Evolutionary conservation across 23 tunicate genomes (phyloP).

Genomic region (Halocynthia aurantium): DNA sequence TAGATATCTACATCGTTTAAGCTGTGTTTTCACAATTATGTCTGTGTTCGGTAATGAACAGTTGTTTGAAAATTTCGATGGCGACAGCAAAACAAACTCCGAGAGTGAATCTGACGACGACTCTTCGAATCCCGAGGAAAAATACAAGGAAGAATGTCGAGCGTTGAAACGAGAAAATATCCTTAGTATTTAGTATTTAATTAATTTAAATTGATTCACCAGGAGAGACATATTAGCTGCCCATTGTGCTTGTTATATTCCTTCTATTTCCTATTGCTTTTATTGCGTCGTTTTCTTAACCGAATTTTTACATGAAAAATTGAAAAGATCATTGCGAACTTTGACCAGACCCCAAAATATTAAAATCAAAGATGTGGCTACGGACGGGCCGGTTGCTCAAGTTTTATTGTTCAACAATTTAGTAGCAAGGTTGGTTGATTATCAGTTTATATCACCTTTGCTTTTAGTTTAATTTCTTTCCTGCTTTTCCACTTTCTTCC

Average conservation of each 20-base stretch:
- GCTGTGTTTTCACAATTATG: neutral
- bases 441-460: neutral
- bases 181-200: slow-evolving; percentile 3
- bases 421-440: slow-evolving; percentile 12
- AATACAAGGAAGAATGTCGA: slow-evolving; percentile 6
- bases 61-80: slow-evolving; percentile 21
- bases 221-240: neutral
- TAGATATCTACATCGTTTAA: no score
- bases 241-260: neutral
- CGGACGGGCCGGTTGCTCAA: slow-evolving; percentile 86
- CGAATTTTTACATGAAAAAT: slow-evolving; percentile 25
- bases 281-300: neutral
- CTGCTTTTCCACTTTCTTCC: neutral
- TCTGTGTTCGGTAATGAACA: slow-evolving; percentile 11
- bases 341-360: slow-evolving; percentile 50
- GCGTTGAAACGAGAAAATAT: slow-evolving; percentile 17
- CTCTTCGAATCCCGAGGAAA: neutral
- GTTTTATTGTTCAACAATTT: slow-evolving; percentile 63
- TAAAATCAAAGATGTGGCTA: slow-evolving; percentile 32
- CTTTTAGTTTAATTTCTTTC: neutral
- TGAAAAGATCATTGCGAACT: slow-evolving; percentile 44
- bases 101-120: neutral
- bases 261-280: neutral
- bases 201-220: neutral
- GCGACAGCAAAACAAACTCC: neutral